phyloP scores from a whole-genome alignment of 1,140 invertebrate species.

The Aphaenogaster rudis region DNA sequence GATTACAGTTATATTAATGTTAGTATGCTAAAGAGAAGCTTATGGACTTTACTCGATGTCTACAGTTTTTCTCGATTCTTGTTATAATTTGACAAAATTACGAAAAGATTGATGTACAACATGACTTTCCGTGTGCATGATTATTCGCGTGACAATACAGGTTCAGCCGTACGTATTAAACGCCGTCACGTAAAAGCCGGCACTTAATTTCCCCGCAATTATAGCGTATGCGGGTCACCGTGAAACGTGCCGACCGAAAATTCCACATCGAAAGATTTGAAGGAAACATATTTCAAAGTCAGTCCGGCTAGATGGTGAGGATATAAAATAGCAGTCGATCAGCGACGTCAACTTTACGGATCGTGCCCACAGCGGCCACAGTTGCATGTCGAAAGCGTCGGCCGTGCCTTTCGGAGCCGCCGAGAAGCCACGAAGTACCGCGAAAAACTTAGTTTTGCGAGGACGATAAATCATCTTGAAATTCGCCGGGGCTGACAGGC shows the following conservation, averaged over 20 bases:
- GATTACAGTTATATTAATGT: conserved; percentile 19
- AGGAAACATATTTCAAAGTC: conserved; percentile 59
- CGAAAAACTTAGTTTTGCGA: conserved; percentile 84
- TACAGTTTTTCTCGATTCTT: conserved; percentile 11
- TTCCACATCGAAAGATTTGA: conserved; percentile 50
- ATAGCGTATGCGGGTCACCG: conserved; percentile 49
- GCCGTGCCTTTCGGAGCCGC: conserved; percentile 55
- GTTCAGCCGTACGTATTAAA: conserved; percentile 53
- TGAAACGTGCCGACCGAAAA: conserved; percentile 40
- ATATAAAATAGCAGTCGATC: conserved; percentile 68
- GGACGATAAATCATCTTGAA: conserved; percentile 85
- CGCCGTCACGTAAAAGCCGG: conserved; percentile 57
- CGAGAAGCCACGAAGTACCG: conserved; percentile 77
- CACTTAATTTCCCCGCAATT: conserved; percentile 59
- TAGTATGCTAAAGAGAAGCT: background rate
- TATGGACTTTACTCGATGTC: background rate
- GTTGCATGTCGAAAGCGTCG: conserved; percentile 71
- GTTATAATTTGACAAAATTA: conserved; percentile 61
- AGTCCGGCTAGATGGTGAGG: conserved; percentile 51
- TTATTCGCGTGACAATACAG: conserved; percentile 60
- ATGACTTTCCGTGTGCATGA: conserved; percentile 59
- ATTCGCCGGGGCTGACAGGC: conserved; percentile 83
- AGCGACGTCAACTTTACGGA: conserved; percentile 61
- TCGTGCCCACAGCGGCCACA: conserved; percentile 50
- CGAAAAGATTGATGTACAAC: conserved; percentile 55